Evolutionary conservation across 2,797 vertebrate species (phyloP).

Genomic region (Chelon auratus): DNA sequence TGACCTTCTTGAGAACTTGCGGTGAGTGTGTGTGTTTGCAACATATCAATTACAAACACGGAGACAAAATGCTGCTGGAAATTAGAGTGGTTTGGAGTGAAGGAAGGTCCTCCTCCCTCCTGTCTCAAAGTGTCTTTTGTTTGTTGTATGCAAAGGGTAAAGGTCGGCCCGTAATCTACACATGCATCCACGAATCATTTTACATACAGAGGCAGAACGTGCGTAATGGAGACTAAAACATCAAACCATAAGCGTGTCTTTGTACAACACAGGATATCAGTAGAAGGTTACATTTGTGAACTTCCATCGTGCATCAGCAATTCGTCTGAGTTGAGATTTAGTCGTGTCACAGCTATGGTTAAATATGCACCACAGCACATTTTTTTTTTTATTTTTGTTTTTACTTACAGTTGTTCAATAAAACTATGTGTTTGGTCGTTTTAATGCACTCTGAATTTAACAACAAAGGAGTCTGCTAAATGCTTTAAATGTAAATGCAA

Average conservation of each 20-base stretch:
- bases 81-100: conserved; percentile 37
- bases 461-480: conserved; percentile 9
- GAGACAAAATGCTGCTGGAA: conserved; percentile 57
- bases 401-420: neutral
- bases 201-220: neutral
- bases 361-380: neutral
- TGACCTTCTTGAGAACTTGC: conserved; percentile 77
- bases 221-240: neutral
- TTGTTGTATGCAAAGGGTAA: conserved; percentile 45
- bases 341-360: neutral
- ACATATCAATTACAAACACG: conserved; percentile 71
- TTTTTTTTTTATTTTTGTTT: neutral
- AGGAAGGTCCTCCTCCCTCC: conserved; percentile 26
- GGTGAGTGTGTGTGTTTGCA: conserved; percentile 66
- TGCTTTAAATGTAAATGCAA: conserved; percentile 49
- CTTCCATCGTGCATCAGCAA: neutral
- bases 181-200: conserved; percentile 3
- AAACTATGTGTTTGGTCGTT: neutral
- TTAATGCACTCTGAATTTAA: conserved; percentile 2
- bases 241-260: neutral
- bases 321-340: neutral
- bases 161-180: conserved; percentile 27
- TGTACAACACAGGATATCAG: neutral
- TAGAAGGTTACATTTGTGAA: neutral
- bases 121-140: conserved; percentile 71